A percentile compares a stretch with the other conserved stretches of the same genome.
phyloP scores from a whole-genome alignment of 2,888 invertebrate genomes.

The Ophion ventricosus region DNA sequence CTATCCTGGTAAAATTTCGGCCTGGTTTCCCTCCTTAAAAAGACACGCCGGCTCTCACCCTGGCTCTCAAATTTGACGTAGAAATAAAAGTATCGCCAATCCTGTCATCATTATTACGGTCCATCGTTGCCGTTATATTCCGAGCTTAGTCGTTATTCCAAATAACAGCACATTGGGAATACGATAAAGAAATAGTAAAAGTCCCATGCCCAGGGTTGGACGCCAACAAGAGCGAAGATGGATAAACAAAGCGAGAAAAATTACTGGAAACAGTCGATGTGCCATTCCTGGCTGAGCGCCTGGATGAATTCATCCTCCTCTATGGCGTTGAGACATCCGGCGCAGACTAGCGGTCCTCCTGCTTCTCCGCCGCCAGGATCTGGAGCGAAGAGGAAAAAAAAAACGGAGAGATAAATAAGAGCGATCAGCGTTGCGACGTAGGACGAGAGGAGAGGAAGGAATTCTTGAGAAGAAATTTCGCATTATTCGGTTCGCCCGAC shows the following conservation, averaged over 20 bases:
- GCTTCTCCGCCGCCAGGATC: constrained; percentile 77
- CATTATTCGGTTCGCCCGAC: constrained; percentile 50
- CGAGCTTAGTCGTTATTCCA: neutral
- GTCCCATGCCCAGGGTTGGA: neutral
- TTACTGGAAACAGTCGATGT: constrained; percentile 94
- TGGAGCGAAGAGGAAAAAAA: constrained; percentile 56
- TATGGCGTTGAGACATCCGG: constrained; percentile 90
- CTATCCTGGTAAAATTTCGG: too few species aligned
- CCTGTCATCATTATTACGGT: neutral
- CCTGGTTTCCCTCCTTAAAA: too few species aligned
- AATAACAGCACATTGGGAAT: neutral
- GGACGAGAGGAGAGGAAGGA: neutral
- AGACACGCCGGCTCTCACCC: too few species aligned
- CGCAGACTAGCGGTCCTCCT: constrained; percentile 84
- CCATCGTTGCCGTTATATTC: neutral
- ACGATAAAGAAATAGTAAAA: neutral
- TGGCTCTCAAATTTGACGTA: too few species aligned
- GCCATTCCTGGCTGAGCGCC: constrained; percentile 94
- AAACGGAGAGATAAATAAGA: neutral
- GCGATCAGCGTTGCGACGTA: neutral
- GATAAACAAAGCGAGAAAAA: constrained; percentile 35
- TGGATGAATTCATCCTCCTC: constrained; percentile 91
- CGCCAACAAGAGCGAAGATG: neutral
- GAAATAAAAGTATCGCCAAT: neutral
- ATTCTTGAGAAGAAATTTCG: constrained; percentile 12